Percentiles rank a stretch among this genome's conserved stretches.
Evolutionary conservation across 1,140 invertebrate species (phyloP).

Genomic region (Apis dorsata): DNA sequence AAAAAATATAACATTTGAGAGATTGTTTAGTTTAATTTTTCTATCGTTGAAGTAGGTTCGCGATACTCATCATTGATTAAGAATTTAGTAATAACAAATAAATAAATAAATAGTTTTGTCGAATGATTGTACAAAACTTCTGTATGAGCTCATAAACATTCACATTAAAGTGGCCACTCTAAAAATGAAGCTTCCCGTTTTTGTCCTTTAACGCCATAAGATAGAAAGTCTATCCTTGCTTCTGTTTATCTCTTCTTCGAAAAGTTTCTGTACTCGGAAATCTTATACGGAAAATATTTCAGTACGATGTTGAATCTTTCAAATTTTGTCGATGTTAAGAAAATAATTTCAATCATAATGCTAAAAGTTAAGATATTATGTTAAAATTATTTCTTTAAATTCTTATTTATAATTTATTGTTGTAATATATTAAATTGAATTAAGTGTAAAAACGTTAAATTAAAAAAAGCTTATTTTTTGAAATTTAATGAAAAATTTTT

Average conservation of each 20-base stretch:
- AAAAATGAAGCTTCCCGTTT: slow-evolving; percentile 18
- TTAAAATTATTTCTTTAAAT: too few species aligned
- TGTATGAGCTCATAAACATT: slow-evolving; percentile 47
- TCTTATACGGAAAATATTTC: not conserved
- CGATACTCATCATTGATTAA: not conserved
- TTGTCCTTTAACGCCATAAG: slow-evolving; percentile 34
- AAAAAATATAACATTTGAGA: not conserved
- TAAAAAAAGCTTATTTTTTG: not conserved
- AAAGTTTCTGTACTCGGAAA: slow-evolving; percentile 35
- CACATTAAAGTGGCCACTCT: slow-evolving; percentile 40
- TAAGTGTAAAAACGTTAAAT: not conserved
- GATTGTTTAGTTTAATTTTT: not conserved
- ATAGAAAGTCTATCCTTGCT: slow-evolving; percentile 38
- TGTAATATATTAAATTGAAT: not conserved
- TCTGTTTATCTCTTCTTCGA: slow-evolving; percentile 50
- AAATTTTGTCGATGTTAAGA: slow-evolving; percentile 1
- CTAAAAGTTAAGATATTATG: not conserved
- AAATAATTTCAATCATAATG: not conserved
- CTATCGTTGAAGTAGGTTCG: not conserved
- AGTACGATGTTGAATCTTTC: not conserved
- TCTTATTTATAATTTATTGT: not conserved
- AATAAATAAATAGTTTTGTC: slow-evolving; percentile 9
- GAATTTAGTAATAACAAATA: not conserved
- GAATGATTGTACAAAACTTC: slow-evolving; percentile 55
- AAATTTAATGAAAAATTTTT: not conserved